phyloP scores from a whole-genome alignment of 2,888 invertebrate species.

The Dryobotodes eremita region DNA sequence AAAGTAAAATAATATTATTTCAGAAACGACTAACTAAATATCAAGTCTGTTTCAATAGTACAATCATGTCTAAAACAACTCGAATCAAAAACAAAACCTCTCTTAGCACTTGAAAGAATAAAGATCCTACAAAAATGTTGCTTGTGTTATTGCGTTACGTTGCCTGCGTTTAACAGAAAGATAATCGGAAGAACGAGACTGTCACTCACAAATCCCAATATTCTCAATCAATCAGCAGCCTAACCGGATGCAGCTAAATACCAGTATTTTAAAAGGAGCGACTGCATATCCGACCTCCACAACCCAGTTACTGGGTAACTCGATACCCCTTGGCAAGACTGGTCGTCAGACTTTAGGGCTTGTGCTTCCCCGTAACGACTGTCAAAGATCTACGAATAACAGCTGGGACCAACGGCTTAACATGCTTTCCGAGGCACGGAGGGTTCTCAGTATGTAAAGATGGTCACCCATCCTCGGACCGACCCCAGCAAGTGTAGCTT shows the following conservation, averaged over 20 bases:
- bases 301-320: background rate
- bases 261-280: background rate
- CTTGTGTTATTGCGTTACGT: too few species aligned
- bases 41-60: background rate
- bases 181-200: background rate
- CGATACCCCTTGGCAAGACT: background rate
- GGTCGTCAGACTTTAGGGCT: background rate
- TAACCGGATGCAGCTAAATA: background rate
- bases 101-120: background rate
- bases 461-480: background rate
- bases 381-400: background rate
- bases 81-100: background rate
- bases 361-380: background rate
- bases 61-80: background rate
- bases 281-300: background rate
- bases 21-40: background rate
- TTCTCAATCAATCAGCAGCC: background rate
- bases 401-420: background rate
- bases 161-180: too few species aligned
- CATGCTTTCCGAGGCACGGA: too few species aligned
- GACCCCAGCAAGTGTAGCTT: background rate
- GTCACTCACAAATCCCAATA: conserved; percentile 3
- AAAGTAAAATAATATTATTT: background rate
- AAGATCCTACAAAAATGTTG: background rate
- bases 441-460: too few species aligned